phyloP scores from a whole-genome alignment of 2,113 vertebrate genomes.

The Ceuthmochares aereus region DNA sequence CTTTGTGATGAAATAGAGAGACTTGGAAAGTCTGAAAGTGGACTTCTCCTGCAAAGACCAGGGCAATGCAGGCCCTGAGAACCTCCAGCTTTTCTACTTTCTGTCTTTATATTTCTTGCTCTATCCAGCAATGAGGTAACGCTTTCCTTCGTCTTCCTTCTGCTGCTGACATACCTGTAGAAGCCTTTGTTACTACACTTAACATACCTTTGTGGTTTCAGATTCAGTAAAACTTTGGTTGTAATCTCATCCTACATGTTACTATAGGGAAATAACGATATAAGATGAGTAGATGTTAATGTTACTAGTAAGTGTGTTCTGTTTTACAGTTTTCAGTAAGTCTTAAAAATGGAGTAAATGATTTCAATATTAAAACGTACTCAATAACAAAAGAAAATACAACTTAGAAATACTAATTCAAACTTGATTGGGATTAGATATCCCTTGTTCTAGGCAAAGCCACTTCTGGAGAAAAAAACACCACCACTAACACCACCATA shows the following conservation, averaged over 20 bases:
- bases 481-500: too few species aligned
- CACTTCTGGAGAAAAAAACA: fast-evolving
- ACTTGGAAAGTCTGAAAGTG: not conserved
- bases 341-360: not conserved
- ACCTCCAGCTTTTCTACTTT: not conserved
- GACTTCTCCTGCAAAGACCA: not conserved
- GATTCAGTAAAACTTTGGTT: too few species aligned
- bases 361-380: not conserved
- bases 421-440: not conserved
- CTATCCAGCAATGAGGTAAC: not conserved
- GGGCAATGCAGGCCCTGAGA: not conserved
- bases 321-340: not conserved
- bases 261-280: not conserved
- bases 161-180: not conserved
- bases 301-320: not conserved
- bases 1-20: not conserved
- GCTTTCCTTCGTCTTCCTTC: not conserved
- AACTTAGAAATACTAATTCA: not conserved
- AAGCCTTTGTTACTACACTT: too few species aligned
- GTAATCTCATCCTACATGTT: too few species aligned
- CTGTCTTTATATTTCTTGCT: not conserved
- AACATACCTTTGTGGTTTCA: too few species aligned
- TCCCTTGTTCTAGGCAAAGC: not conserved
- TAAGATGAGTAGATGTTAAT: not conserved
- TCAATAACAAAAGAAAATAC: not conserved